These are phyloP conservation scores for Tenebrosternarchus preto DNA, from an alignment of 2,113 vertebrate species.

Conservation along the genomic window DNA sequence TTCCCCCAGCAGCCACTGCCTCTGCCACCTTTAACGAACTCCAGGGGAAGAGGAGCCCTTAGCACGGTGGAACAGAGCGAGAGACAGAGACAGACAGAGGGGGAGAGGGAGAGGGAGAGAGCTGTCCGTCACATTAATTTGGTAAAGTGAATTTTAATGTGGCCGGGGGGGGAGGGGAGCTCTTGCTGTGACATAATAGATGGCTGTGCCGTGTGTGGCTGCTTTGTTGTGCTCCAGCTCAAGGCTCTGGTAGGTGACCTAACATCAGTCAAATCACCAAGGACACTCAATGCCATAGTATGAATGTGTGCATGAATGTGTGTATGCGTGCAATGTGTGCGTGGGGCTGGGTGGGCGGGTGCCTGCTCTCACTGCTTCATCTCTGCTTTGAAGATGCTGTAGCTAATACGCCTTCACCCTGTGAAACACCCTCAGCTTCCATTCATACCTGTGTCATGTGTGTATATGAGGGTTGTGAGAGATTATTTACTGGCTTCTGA, in stretches of 20 bases:
- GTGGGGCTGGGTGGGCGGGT: too few species aligned
- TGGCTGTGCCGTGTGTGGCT: constrained; percentile 1
- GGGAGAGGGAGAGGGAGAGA: constrained; percentile 3
- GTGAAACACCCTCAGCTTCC: constrained; percentile 2
- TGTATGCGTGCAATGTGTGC: constrained; percentile 18
- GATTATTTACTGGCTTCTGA: constrained; percentile 18
- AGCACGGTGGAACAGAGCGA: background rate
- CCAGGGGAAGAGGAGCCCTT: constrained; percentile 29
- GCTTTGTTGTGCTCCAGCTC: constrained; percentile 21
- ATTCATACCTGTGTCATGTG: constrained; percentile 14
- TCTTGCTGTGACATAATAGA: constrained; percentile 25
- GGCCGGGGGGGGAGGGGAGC: background rate
- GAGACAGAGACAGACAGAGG: background rate
- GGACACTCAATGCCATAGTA: constrained; percentile 30
- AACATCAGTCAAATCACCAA: constrained; percentile 44
- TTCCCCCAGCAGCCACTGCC: constrained; percentile 42
- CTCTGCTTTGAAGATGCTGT: constrained; percentile 28
- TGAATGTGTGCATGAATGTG: background rate
- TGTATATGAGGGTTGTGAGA: constrained; percentile 23
- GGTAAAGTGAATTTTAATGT: constrained; percentile 37
- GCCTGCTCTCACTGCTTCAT: background rate
- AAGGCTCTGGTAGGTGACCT: constrained; percentile 36
- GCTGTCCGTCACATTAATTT: constrained; percentile 37
- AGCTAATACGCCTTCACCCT: constrained; percentile 14
- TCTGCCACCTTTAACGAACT: constrained; percentile 40